Evolutionary conservation across 2,888 invertebrate species (phyloP).

Genomic region (Cerastis leucographa): DNA sequence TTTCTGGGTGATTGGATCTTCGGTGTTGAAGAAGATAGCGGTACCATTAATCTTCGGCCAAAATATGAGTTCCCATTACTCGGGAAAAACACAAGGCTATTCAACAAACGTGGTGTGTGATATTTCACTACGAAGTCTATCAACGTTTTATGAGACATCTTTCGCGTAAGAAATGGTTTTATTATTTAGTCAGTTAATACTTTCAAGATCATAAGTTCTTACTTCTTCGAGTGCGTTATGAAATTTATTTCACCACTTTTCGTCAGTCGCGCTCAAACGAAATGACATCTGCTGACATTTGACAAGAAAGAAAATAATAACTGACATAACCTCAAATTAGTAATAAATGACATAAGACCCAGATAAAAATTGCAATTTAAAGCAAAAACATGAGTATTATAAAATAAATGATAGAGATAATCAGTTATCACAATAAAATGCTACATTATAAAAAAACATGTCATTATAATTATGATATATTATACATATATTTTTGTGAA

Average conservation of each 20-base stretch:
- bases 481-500: no score
- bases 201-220: not conserved
- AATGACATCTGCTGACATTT: not conserved
- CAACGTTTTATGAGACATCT: constrained; percentile 85
- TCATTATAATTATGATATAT: not conserved
- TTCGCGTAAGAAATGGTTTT: not conserved
- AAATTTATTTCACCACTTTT: constrained; percentile 66
- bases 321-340: constrained; percentile 35
- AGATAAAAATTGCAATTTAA: not conserved
- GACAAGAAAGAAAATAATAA: constrained; percentile 23
- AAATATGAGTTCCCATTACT: constrained; percentile 87
- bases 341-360: no score
- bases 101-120: constrained; percentile 84
- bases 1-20: constrained; percentile 80
- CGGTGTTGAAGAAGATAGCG: constrained; percentile 78
- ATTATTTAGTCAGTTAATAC: not conserved
- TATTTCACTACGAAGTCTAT: constrained; percentile 88
- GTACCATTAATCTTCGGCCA: constrained; percentile 80
- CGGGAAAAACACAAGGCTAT: constrained; percentile 86
- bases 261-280: constrained; percentile 19
- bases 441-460: not conserved
- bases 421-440: not conserved
- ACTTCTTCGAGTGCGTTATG: not conserved
- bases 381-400: no score
- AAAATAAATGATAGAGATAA: not conserved